phyloP scores from a whole-genome alignment of 2,113 vertebrate genomes.

The Forbesichthys agassizii region DNA sequence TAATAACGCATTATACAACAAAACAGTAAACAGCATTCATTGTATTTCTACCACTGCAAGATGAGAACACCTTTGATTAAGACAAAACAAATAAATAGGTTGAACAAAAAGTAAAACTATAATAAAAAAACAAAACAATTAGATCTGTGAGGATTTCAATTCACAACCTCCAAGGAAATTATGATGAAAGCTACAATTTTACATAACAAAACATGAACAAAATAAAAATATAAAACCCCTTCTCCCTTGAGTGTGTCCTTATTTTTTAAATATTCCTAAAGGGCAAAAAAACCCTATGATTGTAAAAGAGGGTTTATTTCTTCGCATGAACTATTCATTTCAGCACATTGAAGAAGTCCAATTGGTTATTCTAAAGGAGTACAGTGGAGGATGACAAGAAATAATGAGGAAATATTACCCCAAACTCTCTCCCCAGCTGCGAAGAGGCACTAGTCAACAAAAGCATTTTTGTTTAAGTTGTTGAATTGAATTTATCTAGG shows the following conservation, averaged over 20 bases:
- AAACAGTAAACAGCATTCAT: conserved; percentile 38
- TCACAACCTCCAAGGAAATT: conserved; percentile 27
- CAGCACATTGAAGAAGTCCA: conserved; percentile 66
- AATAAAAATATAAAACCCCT: conserved; percentile 12
- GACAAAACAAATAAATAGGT: conserved; percentile 34
- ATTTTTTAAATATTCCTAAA: conserved; percentile 32
- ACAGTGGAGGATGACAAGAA: conserved; percentile 69
- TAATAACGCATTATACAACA: background rate
- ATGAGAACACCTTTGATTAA: background rate
- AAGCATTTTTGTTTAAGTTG: conserved; percentile 59
- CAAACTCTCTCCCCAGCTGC: conserved; percentile 62
- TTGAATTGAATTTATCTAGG: conserved; percentile 66
- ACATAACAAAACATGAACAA: conserved; percentile 43
- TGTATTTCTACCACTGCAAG: background rate
- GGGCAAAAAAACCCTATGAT: conserved; percentile 30
- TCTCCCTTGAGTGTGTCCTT: conserved; percentile 11
- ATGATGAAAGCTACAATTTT: conserved; percentile 48
- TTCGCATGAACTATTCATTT: conserved; percentile 76
- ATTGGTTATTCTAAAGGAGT: conserved; percentile 73
- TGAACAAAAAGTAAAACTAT: conserved; percentile 37
- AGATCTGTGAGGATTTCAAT: conserved; percentile 39
- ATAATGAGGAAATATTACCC: conserved; percentile 79
- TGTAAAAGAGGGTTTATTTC: conserved; percentile 68
- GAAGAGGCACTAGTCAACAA: conserved; percentile 61
- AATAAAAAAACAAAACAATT: conserved; percentile 34